phyloP scores from a whole-genome alignment of 2,888 invertebrate genomes.

The Furcula furcula region DNA sequence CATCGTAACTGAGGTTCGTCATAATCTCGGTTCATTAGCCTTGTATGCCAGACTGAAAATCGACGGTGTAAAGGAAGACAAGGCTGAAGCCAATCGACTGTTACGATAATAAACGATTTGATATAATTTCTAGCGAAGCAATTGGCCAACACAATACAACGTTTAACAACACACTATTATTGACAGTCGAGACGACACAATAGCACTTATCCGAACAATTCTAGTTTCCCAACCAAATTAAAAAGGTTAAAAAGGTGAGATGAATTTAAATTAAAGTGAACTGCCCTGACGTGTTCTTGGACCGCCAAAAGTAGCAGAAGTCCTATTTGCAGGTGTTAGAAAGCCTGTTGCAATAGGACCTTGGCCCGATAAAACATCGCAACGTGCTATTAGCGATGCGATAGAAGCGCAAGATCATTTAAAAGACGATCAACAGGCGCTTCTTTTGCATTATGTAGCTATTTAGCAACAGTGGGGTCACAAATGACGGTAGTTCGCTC shows the following conservation, averaged over 20 bases:
- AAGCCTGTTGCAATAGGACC: conserved; percentile 72
- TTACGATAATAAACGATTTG: conserved; percentile 56
- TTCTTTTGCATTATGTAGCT: conserved; percentile 64
- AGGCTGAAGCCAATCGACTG: conserved; percentile 63
- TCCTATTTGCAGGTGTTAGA: conserved; percentile 69
- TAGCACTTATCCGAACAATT: conserved; percentile 41
- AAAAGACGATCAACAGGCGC: conserved; percentile 75
- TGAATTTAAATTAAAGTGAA: conserved; percentile 64
- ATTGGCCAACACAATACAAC: conserved; percentile 10
- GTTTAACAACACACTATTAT: conserved; percentile 5
- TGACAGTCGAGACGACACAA: conserved; percentile 34
- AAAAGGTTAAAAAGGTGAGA: conserved; percentile 69
- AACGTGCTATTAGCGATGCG: conserved; percentile 67
- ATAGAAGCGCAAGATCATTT: conserved; percentile 71
- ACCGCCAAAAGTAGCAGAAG: conserved; percentile 50
- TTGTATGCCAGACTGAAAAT: conserved; percentile 60
- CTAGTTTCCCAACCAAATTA: conserved; percentile 55
- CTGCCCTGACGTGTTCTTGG: conserved; percentile 44
- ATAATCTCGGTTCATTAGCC: conserved; percentile 62
- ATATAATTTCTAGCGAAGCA: conserved; percentile 37
- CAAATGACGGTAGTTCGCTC: conserved; percentile 45
- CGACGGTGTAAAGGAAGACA: conserved; percentile 56
- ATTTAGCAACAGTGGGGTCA: conserved; percentile 70
- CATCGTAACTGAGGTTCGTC: conserved; percentile 53
- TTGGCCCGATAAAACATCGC: conserved; percentile 69